A percentile compares a stretch with the other conserved stretches of the same genome.
Conservation (phyloP, 2,888 invertebrate genomes). For the Chymomyza fuscimana region DNA sequence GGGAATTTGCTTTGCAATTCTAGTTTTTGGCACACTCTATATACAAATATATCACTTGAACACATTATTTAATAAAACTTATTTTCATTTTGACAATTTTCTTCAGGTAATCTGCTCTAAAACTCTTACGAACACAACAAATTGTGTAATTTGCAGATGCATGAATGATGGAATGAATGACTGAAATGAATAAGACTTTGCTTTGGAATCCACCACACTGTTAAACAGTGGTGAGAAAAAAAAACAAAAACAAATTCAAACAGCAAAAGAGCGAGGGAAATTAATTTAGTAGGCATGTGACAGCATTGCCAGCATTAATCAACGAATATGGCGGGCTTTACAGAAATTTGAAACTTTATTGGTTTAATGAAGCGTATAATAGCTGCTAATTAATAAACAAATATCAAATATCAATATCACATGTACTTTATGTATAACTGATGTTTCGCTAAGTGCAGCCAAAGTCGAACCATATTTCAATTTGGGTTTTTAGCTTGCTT, state of each 20-base stretch:
- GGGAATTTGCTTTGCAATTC: neutral
- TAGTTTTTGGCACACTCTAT: conserved; percentile 10
- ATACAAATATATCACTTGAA: conserved; percentile 33
- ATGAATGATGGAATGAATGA: conserved; percentile 10
- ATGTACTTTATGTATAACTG: neutral
- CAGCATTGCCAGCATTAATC: conserved; percentile 51
- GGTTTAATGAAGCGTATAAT: conserved; percentile 13
- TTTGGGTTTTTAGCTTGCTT: too few species aligned
- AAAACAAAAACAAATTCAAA: conserved; percentile 23
- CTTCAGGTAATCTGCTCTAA: neutral
- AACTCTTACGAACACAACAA: conserved; percentile 37
- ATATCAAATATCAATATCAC: neutral
- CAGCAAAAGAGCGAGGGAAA: conserved; percentile 29
- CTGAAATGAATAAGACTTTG: conserved; percentile 50
- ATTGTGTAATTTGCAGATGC: conserved; percentile 68
- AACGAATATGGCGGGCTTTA: neutral
- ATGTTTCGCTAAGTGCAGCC: too few species aligned
- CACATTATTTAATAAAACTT: conserved; percentile 11
- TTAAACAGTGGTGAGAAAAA: conserved; percentile 15
- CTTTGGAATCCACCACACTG: conserved; percentile 56
- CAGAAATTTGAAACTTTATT: conserved; percentile 7
- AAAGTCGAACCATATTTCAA: too few species aligned
- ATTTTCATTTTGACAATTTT: conserved; percentile 53
- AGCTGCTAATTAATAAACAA: neutral
- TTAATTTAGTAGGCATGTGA: neutral